phyloP scores from a whole-genome alignment of 1,140 invertebrate genomes.

The Neuroterus valhalla region DNA sequence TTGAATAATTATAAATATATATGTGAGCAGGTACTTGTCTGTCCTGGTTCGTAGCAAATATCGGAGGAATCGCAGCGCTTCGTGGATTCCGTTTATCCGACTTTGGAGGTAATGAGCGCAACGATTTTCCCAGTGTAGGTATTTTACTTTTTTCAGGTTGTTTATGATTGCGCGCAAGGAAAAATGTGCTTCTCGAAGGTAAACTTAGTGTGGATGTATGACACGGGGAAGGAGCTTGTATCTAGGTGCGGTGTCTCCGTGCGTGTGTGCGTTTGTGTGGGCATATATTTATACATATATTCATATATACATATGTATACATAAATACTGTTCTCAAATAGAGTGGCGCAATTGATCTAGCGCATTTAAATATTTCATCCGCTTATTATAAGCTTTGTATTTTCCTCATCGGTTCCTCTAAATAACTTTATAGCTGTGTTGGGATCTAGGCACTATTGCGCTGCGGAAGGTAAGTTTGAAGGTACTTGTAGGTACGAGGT shows the following conservation, averaged over 20 bases:
- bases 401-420: constrained; percentile 41
- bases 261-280: constrained; percentile 36
- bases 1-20: constrained; percentile 70
- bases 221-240: constrained; percentile 19
- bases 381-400: constrained; percentile 31
- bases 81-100: constrained; percentile 2
- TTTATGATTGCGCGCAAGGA: constrained; percentile 13
- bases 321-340: constrained; percentile 30
- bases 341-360: background rate
- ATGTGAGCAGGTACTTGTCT: constrained; percentile 69
- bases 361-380: background rate
- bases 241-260: background rate
- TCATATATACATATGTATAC: constrained; percentile 55
- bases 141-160: constrained; percentile 11
- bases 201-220: constrained; percentile 15
- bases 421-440: constrained; percentile 52
- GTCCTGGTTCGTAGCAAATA: constrained; percentile 67
- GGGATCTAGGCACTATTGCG: constrained; percentile 72
- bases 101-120: constrained; percentile 18
- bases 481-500: constrained; percentile 74
- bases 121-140: constrained; percentile 21
- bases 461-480: constrained; percentile 71
- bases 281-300: constrained; percentile 46
- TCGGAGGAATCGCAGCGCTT: constrained; percentile 47
- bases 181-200: constrained; percentile 22